phyloP scores from a whole-genome alignment of 2,888 invertebrate genomes.

The Sepiola atlantica region DNA sequence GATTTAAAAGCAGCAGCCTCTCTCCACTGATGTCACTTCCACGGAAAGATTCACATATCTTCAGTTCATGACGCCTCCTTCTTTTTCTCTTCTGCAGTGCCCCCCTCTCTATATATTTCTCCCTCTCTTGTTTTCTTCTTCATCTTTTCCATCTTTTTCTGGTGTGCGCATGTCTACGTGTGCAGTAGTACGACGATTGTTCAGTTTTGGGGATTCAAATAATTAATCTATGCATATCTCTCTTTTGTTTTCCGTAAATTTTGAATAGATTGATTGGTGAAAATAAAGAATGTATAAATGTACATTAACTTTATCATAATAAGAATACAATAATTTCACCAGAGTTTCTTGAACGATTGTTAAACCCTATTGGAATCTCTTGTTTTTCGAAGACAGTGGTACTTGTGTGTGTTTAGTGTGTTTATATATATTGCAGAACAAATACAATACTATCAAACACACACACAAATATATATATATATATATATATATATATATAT shows the following conservation, averaged over 20 bases:
- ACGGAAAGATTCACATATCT: constrained; percentile 13
- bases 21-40: neutral
- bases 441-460: neutral
- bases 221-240: neutral
- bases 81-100: neutral
- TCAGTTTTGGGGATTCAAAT: neutral
- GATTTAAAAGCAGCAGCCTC: neutral
- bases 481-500: neutral
- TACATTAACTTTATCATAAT: neutral
- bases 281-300: neutral
- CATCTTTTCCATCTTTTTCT: neutral
- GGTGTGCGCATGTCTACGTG: neutral
- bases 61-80: neutral
- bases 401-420: neutral
- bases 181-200: neutral
- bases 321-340: neutral
- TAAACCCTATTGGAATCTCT: neutral
- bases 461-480: neutral
- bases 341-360: neutral
- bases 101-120: too few species aligned
- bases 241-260: neutral
- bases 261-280: neutral
- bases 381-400: neutral
- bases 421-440: neutral
- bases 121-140: too few species aligned